These are phyloP conservation scores for Hirudo medicinalis DNA, from an alignment of 1,140 invertebrate genomes.

Conservation along the genomic window DNA sequence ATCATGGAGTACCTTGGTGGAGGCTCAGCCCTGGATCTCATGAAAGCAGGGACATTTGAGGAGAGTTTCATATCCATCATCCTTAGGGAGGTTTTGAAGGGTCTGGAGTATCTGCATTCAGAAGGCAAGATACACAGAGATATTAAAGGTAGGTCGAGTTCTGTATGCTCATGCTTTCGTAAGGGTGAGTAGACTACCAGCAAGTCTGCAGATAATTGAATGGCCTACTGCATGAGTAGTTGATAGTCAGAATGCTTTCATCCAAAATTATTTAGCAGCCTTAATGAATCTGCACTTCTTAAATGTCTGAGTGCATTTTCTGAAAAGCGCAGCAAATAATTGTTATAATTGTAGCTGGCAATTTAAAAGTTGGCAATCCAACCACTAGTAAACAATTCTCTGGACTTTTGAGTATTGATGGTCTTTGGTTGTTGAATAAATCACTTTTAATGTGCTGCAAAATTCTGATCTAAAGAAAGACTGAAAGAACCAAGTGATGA, in stretches of 20 bases:
- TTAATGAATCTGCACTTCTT: not conserved
- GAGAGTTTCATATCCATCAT: constrained; percentile 99
- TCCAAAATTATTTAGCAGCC: not conserved
- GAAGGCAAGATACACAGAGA: constrained; percentile 95
- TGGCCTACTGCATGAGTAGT: not conserved
- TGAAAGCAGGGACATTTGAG: constrained; percentile 95
- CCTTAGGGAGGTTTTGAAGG: constrained; percentile 80
- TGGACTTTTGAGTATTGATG: too few species aligned
- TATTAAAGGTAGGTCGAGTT: constrained; percentile 62
- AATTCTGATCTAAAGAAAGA: too few species aligned
- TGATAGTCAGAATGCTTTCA: not conserved
- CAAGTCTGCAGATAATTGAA: not conserved
- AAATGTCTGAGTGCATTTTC: not conserved
- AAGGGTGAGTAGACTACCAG: not conserved
- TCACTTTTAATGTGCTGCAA: too few species aligned
- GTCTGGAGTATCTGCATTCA: constrained; percentile 94
- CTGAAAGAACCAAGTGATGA: too few species aligned
- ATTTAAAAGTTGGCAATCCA: too few species aligned
- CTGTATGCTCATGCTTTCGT: not conserved
- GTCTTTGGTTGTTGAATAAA: too few species aligned
- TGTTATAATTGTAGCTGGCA: not conserved
- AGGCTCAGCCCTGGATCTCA: constrained; percentile 94
- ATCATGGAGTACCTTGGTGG: constrained; percentile 99
- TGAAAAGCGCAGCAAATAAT: too few species aligned
- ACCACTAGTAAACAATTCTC: too few species aligned